phyloP scores from a whole-genome alignment of 2,888 invertebrate species.

The Melanophora roralis region DNA sequence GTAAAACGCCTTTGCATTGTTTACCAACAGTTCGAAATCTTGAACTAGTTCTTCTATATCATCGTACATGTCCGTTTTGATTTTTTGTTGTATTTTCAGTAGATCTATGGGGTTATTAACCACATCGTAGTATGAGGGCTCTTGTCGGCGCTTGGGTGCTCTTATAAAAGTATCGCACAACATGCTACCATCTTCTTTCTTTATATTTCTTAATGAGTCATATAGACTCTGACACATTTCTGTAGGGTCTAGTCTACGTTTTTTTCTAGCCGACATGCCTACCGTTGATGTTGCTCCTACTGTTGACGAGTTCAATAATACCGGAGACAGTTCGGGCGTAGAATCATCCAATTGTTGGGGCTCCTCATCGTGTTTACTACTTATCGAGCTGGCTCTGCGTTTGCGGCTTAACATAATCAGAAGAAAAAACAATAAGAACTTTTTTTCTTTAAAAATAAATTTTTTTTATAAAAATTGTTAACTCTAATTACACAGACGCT shows the following conservation, averaged over 20 bases:
- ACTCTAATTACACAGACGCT: slow-evolving; percentile 28
- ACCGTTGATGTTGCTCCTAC: slow-evolving; percentile 60
- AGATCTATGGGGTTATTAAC: slow-evolving; percentile 97
- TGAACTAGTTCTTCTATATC: slow-evolving; percentile 93
- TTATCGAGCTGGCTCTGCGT: slow-evolving; percentile 89
- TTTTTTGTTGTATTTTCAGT: slow-evolving; percentile 93
- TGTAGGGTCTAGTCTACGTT: slow-evolving; percentile 80
- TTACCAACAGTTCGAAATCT: slow-evolving; percentile 94
- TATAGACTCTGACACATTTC: slow-evolving; percentile 94
- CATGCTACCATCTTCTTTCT: slow-evolving; percentile 93
- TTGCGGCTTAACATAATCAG: slow-evolving; percentile 84
- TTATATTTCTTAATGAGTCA: slow-evolving; percentile 92
- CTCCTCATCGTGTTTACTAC: slow-evolving; percentile 85
- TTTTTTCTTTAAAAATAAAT: background rate
- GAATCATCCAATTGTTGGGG: slow-evolving; percentile 82
- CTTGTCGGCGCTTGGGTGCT: slow-evolving; percentile 94
- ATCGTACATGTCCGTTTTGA: slow-evolving; percentile 97
- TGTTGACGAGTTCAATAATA: slow-evolving; percentile 63
- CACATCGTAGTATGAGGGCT: slow-evolving; percentile 93
- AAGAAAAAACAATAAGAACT: slow-evolving; percentile 3
- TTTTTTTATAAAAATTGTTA: background rate
- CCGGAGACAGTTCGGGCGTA: slow-evolving; percentile 77
- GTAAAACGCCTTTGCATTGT: slow-evolving; percentile 97
- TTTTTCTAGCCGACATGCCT: slow-evolving; percentile 79
- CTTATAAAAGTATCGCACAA: slow-evolving; percentile 96